Conservation (phyloP, 2,113 vertebrate species). For the Excalfactoria chinensis region DNA sequence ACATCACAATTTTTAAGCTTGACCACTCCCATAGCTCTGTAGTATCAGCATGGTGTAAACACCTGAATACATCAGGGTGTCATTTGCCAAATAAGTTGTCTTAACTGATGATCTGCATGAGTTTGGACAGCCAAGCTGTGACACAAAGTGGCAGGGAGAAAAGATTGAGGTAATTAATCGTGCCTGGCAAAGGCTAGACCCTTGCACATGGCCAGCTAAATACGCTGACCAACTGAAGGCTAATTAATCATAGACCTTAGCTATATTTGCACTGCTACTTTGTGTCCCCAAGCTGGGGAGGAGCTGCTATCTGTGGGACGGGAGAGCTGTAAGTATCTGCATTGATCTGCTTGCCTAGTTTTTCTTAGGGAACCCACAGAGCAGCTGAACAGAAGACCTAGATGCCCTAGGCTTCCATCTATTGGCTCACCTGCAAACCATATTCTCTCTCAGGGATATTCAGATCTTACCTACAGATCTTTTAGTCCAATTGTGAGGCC, state of each 20-base stretch:
- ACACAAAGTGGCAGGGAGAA: accelerated
- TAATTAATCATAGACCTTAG: background rate
- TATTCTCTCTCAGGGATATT: background rate
- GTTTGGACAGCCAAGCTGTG: background rate
- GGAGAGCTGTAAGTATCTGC: background rate
- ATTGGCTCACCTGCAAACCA: background rate
- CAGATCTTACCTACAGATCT: background rate
- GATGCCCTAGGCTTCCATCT: background rate
- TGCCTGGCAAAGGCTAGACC: background rate
- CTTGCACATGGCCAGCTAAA: background rate
- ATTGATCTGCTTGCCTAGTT: background rate
- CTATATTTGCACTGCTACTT: background rate
- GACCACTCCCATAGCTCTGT: accelerated
- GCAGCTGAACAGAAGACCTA: background rate
- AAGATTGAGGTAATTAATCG: background rate
- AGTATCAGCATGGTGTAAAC: background rate
- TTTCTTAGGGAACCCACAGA: background rate
- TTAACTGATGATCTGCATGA: background rate
- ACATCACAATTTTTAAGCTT: background rate
- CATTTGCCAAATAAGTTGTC: background rate
- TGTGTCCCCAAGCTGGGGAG: background rate
- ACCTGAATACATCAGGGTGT: background rate
- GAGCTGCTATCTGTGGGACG: background rate
- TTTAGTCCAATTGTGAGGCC: background rate
- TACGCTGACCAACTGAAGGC: accelerated